Evolutionary conservation across 2,797 vertebrate genomes (phyloP).

Genomic region (Pyrrhura leucotis): DNA sequence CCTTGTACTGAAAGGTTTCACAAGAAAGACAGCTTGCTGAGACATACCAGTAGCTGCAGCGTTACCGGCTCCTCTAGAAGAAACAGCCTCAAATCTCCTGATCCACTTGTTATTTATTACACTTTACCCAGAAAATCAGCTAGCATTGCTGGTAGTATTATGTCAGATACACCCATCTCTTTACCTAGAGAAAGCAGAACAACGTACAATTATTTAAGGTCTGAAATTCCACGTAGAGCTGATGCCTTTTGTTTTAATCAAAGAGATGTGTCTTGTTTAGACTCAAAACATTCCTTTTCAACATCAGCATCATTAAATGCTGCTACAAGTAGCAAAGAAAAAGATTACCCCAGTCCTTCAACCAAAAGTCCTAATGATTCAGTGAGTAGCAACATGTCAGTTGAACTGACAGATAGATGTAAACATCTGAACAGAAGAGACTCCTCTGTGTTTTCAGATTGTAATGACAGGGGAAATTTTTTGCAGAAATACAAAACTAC

Average conservation of each 20-base stretch:
- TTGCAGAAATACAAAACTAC: constrained; percentile 80
- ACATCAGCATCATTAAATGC: constrained; percentile 17
- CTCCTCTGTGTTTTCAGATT: constrained; percentile 28
- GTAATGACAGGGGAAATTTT: constrained; percentile 31
- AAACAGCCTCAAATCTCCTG: constrained; percentile 17
- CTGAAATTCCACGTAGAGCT: neutral
- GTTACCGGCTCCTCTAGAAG: neutral
- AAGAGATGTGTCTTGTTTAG: neutral
- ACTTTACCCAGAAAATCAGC: constrained; percentile 76
- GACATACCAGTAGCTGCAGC: constrained; percentile 8
- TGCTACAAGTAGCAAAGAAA: neutral
- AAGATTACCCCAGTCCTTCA: neutral
- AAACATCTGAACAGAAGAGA: constrained; percentile 27
- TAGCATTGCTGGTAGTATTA: constrained; percentile 35
- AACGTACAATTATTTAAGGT: neutral
- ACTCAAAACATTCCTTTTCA: neutral
- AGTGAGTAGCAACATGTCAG: neutral
- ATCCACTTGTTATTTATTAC: constrained; percentile 51
- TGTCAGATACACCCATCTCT: constrained; percentile 27
- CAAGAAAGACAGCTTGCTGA: neutral
- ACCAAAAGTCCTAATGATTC: neutral
- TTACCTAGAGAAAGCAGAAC: constrained; percentile 48
- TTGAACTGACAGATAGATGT: neutral
- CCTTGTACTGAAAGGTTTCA: constrained; percentile 50
- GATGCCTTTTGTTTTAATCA: constrained; percentile 1